Conservation (phyloP, 2,113 vertebrate species). For the Lophius piscatorius region DNA sequence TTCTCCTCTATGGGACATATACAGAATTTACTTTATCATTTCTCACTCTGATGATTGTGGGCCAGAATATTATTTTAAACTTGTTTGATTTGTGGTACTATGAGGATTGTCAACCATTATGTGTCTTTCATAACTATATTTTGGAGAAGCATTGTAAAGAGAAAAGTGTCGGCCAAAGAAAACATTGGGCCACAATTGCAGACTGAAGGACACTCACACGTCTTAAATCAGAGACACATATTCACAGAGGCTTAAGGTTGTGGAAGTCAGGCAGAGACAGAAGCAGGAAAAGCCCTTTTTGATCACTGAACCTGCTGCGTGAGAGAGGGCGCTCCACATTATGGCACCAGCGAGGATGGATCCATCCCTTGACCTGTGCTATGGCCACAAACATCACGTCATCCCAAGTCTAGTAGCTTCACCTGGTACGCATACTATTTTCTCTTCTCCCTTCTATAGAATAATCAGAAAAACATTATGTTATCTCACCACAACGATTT, state of each 20-base stretch:
- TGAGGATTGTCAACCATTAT: slow-evolving; percentile 59
- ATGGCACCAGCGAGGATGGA: slow-evolving; percentile 50
- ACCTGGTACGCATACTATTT: slow-evolving; percentile 37
- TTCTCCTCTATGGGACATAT: slow-evolving; percentile 41
- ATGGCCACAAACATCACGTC: slow-evolving; percentile 53
- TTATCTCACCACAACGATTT: slow-evolving; percentile 44
- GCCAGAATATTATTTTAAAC: slow-evolving; percentile 22
- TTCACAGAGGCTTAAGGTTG: slow-evolving; percentile 59
- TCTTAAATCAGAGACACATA: slow-evolving; percentile 57
- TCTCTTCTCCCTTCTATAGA: slow-evolving; percentile 16
- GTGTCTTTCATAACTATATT: slow-evolving; percentile 45
- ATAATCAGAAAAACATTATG: slow-evolving; percentile 35
- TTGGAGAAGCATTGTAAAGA: slow-evolving; percentile 60
- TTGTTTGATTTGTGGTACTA: slow-evolving; percentile 37
- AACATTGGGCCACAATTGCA: slow-evolving; percentile 54
- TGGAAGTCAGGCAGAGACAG: slow-evolving; percentile 65
- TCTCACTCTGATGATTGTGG: slow-evolving; percentile 26
- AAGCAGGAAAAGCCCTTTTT: slow-evolving; percentile 76
- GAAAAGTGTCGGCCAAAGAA: slow-evolving; percentile 34
- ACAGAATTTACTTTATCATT: slow-evolving; percentile 30
- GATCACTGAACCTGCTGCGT: slow-evolving; percentile 69
- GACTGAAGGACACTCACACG: slow-evolving; percentile 41
- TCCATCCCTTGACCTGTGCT: slow-evolving; percentile 56
- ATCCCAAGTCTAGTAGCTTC: slow-evolving; percentile 24
- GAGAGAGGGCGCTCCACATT: slow-evolving; percentile 53